phyloP scores from a whole-genome alignment of 2,113 vertebrate genomes.

The Agelaius tricolor region DNA sequence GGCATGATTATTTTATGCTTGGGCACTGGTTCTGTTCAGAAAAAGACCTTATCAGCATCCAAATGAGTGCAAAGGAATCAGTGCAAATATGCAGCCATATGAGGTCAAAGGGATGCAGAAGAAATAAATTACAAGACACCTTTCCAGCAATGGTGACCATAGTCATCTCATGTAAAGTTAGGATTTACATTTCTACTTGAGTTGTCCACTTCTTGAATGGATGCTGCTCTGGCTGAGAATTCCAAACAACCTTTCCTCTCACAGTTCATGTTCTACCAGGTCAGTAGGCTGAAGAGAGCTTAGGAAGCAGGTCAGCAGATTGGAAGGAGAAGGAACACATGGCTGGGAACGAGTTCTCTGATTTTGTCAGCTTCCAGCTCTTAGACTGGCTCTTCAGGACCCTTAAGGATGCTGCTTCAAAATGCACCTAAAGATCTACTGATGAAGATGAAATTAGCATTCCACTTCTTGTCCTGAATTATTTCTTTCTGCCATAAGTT shows the following conservation, averaged over 20 bases:
- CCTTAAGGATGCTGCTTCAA: neutral
- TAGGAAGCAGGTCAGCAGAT: neutral
- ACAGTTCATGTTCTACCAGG: neutral
- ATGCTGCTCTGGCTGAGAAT: neutral
- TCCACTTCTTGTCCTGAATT: neutral
- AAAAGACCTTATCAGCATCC: neutral
- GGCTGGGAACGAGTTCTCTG: rapidly evolving
- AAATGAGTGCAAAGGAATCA: neutral
- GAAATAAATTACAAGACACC: neutral
- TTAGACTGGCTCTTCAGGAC: neutral
- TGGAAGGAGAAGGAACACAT: neutral
- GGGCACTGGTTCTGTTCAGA: neutral
- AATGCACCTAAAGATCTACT: neutral
- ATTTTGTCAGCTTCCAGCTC: neutral
- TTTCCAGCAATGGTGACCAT: neutral
- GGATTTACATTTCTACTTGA: neutral
- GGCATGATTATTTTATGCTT: neutral
- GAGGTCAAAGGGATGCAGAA: neutral
- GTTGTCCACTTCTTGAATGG: neutral
- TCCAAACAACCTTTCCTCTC: neutral
- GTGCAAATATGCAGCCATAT: neutral
- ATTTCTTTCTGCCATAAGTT: neutral
- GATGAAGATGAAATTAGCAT: neutral
- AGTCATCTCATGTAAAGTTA: neutral
- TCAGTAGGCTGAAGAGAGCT: neutral